Conservation (phyloP, 53 echinoderm and acorn worm species). For the Hippasteria phrygiana region DNA sequence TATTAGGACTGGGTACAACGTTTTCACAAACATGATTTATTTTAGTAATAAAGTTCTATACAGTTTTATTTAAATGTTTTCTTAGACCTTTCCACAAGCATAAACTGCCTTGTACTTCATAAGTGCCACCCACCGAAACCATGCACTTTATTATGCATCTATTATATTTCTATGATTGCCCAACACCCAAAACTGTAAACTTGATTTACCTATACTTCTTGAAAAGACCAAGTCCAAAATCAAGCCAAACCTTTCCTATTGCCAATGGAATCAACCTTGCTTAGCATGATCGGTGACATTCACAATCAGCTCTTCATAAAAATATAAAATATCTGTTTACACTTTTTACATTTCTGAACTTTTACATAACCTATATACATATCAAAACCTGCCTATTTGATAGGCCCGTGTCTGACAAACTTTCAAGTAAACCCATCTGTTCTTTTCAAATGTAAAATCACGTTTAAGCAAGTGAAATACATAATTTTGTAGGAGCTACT, state of each 20-base stretch:
- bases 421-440: not conserved
- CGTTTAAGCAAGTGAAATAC: not conserved
- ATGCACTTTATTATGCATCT: too few relatives aligned
- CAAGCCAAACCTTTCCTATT: not conserved
- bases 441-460: not conserved
- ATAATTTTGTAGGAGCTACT: not conserved
- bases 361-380: not conserved
- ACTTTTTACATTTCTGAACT: slow-evolving; percentile 31
- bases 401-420: not conserved
- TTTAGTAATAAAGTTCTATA: not conserved
- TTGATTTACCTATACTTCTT: not conserved
- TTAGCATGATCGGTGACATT: not conserved
- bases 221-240: not conserved
- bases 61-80: too few relatives aligned
- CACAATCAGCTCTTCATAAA: slow-evolving; percentile 17
- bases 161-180: not conserved
- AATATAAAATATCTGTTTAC: slow-evolving; percentile 42
- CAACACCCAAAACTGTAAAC: not conserved
- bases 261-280: not conserved
- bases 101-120: too few relatives aligned
- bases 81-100: too few relatives aligned
- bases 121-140: too few relatives aligned
- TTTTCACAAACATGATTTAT: not conserved
- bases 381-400: slow-evolving; percentile 10
- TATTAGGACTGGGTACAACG: too few relatives aligned